phyloP scores from a whole-genome alignment of 2,888 invertebrate species.

The Hirtodrosophila alboralis region DNA sequence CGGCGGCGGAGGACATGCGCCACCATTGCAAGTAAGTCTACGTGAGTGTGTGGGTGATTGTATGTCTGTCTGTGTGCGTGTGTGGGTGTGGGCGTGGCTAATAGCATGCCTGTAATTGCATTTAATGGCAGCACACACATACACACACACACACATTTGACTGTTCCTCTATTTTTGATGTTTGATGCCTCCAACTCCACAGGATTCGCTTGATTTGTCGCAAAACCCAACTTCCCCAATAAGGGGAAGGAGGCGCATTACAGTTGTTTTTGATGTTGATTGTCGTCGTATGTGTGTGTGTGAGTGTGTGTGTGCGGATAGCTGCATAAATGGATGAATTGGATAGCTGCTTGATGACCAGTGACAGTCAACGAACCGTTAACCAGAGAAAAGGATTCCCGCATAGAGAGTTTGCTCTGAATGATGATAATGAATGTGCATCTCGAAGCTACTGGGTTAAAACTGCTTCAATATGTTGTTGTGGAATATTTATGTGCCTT shows the following conservation, averaged over 20 bases:
- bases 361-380: conserved; percentile 57
- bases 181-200: conserved; percentile 24
- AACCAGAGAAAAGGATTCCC: conserved; percentile 37
- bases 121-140: conserved; percentile 53
- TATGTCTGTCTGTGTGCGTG: conserved; percentile 10
- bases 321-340: conserved; percentile 42
- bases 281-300: conserved; percentile 51
- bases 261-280: conserved; percentile 58
- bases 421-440: too few species aligned
- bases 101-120: conserved; percentile 65
- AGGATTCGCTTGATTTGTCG: conserved; percentile 62
- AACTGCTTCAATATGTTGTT: too few species aligned
- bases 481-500: too few species aligned
- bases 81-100: conserved; percentile 39
- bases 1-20: conserved; percentile 84
- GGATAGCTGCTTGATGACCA: conserved; percentile 45
- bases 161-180: conserved; percentile 25
- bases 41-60: conserved; percentile 6
- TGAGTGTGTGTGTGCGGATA: conserved; percentile 35
- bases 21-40: conserved; percentile 86
- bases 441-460: too few species aligned
- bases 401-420: too few species aligned
- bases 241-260: conserved; percentile 18
- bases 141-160: conserved; percentile 11
- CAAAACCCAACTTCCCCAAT: background rate